Evolutionary conservation across 2,797 vertebrate species (phyloP).

Genomic region (Macropodus opercularis): DNA sequence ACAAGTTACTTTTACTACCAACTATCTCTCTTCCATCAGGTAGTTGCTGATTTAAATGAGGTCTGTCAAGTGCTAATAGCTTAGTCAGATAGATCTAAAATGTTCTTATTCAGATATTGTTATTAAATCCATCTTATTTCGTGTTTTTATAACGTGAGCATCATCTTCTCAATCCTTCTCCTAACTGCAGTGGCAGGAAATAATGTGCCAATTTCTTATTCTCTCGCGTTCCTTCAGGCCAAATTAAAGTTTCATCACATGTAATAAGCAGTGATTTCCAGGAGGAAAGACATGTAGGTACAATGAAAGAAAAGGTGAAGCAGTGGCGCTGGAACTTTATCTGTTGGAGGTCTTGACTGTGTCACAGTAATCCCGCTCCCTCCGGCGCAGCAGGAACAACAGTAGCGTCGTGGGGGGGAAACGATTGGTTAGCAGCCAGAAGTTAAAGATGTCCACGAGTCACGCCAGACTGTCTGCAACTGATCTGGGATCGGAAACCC

Average conservation of each 20-base stretch:
- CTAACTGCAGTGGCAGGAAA: slow-evolving; percentile 44
- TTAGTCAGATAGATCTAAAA: background rate
- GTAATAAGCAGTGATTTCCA: slow-evolving; percentile 50
- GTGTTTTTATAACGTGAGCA: slow-evolving; percentile 41
- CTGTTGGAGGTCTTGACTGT: background rate
- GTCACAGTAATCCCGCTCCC: slow-evolving; percentile 17
- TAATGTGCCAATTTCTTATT: slow-evolving; percentile 40
- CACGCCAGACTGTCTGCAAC: slow-evolving; percentile 9
- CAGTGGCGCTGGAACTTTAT: slow-evolving; percentile 8
- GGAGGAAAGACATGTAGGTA: slow-evolving; percentile 12
- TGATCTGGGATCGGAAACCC: slow-evolving; percentile 14
- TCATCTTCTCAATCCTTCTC: slow-evolving; percentile 28
- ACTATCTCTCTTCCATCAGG: background rate
- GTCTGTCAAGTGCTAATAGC: slow-evolving; percentile 4
- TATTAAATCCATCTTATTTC: slow-evolving; percentile 35
- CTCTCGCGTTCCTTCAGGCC: slow-evolving; percentile 10
- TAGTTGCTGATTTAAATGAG: background rate
- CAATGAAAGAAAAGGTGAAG: slow-evolving; percentile 25
- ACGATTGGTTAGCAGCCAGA: slow-evolving; percentile 11
- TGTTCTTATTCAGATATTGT: slow-evolving; percentile 18
- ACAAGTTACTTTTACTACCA: too few species aligned
- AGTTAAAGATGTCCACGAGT: slow-evolving; percentile 14
- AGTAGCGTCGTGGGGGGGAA: background rate
- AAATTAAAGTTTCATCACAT: slow-evolving; percentile 55
- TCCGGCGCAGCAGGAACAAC: slow-evolving; percentile 18